A percentile compares a stretch with the other conserved stretches of the same genome.
phyloP scores from a whole-genome alignment of 2,797 vertebrate genomes.

The Microctenopoma steveboyesi region DNA sequence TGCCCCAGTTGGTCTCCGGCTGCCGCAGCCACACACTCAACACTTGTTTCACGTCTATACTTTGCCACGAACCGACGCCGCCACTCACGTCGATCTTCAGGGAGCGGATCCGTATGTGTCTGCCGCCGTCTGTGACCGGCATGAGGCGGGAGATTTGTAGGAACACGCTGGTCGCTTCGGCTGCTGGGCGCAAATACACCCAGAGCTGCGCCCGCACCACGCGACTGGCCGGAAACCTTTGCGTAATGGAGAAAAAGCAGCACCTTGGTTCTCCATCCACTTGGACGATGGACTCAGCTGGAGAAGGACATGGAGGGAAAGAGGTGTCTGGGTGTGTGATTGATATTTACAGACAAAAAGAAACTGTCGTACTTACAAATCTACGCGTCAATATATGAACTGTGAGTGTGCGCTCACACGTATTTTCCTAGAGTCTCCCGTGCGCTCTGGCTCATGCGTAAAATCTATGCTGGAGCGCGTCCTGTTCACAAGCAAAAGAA shows the following conservation, averaged over 20 bases:
- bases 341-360: conserved; percentile 12
- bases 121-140: conserved; percentile 89
- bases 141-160: conserved; percentile 96
- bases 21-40: conserved; percentile 96
- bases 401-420: no score
- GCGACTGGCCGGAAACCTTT: conserved; percentile 92
- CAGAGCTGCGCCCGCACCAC: conserved; percentile 94
- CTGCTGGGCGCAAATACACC: conserved; percentile 92
- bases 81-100: conserved; percentile 95
- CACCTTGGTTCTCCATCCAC: conserved; percentile 91
- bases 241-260: conserved; percentile 95
- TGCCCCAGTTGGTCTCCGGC: conserved; percentile 98
- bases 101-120: conserved; percentile 93
- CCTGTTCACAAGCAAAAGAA: neutral
- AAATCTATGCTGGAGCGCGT: conserved; percentile 1
- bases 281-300: conserved; percentile 90
- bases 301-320: conserved; percentile 44
- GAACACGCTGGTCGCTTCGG: conserved; percentile 92
- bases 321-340: conserved; percentile 2
- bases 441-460: conserved; percentile 44
- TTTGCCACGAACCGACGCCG: conserved; percentile 94
- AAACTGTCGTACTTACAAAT: conserved; percentile 8
- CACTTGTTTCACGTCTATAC: conserved; percentile 97
- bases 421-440: no score
- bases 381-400: neutral